Percentiles rank a stretch among this genome's conserved stretches.
phyloP scores from a whole-genome alignment of 2,888 invertebrate species.

The Lasioglossum zephyrum region DNA sequence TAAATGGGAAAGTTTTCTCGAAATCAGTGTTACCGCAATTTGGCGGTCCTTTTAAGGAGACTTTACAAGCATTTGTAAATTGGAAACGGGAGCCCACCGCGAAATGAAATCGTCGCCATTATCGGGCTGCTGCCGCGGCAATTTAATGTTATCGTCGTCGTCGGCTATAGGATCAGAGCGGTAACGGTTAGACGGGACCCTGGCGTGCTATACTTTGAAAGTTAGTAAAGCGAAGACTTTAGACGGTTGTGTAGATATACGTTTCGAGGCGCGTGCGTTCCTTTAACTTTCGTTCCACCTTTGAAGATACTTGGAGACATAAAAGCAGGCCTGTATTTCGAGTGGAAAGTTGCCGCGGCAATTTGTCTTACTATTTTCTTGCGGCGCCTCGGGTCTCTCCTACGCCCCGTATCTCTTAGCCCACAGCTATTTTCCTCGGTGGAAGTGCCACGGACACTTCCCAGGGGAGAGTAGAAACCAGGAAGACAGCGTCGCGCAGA shows the following conservation, averaged over 20 bases:
- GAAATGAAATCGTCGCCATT: slow-evolving; percentile 23
- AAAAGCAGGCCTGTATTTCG: slow-evolving; percentile 49
- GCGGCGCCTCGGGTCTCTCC: slow-evolving; percentile 21
- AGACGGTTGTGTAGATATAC: background rate
- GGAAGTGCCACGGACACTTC: slow-evolving; percentile 41
- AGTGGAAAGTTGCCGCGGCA: slow-evolving; percentile 42
- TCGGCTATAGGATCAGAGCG: background rate
- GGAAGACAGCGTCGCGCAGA: slow-evolving; percentile 42
- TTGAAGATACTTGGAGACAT: slow-evolving; percentile 38
- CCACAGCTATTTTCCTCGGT: slow-evolving; percentile 45
- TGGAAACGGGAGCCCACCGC: background rate
- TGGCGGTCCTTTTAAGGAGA: background rate
- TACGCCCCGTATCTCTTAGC: slow-evolving; percentile 34
- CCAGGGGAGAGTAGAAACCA: slow-evolving; percentile 43
- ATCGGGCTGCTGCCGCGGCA: background rate
- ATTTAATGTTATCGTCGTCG: slow-evolving; percentile 17
- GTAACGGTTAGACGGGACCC: background rate
- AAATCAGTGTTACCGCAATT: background rate
- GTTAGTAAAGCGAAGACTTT: slow-evolving; percentile 19
- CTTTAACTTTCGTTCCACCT: slow-evolving; percentile 38
- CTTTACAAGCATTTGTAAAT: background rate
- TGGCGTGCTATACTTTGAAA: background rate
- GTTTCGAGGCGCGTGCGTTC: background rate
- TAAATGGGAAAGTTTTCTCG: background rate
- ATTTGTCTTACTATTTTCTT: slow-evolving; percentile 57